Base-by-base conservation (phyloP, 2,888 invertebrate species). In the Drosophila nr. perissopoda region DNA sequence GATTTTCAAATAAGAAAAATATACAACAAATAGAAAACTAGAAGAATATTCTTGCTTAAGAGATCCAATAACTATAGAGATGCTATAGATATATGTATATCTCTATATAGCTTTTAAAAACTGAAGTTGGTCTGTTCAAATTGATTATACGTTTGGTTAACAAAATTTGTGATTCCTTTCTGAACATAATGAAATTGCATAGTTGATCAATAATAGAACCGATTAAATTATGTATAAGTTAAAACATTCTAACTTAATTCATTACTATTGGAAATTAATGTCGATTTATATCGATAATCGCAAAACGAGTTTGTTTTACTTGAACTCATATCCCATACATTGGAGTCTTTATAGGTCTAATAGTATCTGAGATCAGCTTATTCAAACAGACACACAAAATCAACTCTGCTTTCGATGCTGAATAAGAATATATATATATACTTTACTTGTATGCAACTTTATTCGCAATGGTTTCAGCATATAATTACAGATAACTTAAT, bases 321-420 rank as follows among this genome's bases (percentile, higher is more conserved):
- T 33, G 33, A 18, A 36, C 36, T 36, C 36, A 36, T 7, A 8
- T 16, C 7, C 2, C 36, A 36, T 16, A 16, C 16, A 13, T 46
- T 2, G 7, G 2, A 16, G 7, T 8, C 46, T 21, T 21, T 21
- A 2, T 16, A 0, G 2, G 2, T 13, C 1, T 1, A 0, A 46
- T 21, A 8, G 7, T 16, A 25, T 25, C 21, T 25, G 21, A 46
- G 4, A 46, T 21, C 4, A 46, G 13, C 2, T 13, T 4, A 11
- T 13, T 7, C 21, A 21, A 11, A 13, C 13, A 21, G 21, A 42
- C 1, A 3, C 13, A 21, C 1, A 1, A 7, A 21, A 13, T 21
- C 21, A 4, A 16, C 16, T 16, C 16, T 7, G 46, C 7, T 46
- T 21, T 42, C 7, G 4, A 21, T 13, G 21, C 4, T 21, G 13